Evolutionary conservation across 1,140 invertebrate genomes (phyloP).

Genomic region (Proctacanthus coquilletti): DNA sequence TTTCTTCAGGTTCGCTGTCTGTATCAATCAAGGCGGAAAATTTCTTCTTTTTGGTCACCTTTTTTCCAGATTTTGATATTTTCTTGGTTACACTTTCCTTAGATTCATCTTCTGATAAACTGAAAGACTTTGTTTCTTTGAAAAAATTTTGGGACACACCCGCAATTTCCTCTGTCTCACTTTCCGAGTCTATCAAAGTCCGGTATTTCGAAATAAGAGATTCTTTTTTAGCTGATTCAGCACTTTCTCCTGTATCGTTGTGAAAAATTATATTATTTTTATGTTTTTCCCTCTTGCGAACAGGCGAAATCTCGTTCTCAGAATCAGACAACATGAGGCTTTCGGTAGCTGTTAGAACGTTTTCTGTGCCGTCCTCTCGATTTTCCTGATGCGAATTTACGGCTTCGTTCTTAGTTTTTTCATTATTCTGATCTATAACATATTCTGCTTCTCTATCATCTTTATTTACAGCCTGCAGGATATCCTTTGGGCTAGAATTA

Average conservation of each 20-base stretch:
- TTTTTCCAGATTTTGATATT: neutral
- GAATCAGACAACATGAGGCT: conserved; percentile 22
- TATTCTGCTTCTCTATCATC: too few species aligned
- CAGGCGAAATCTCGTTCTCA: conserved; percentile 11
- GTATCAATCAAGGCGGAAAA: conserved; percentile 11
- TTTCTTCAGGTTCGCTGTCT: conserved; percentile 10
- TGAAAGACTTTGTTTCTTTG: too few species aligned
- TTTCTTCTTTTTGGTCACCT: conserved; percentile 9
- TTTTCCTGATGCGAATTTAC: too few species aligned
- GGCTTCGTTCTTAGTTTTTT: too few species aligned
- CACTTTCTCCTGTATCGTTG: conserved; percentile 5
- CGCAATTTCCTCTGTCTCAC: conserved; percentile 6
- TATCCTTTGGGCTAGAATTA: too few species aligned
- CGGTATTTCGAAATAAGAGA: too few species aligned
- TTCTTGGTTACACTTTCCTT: neutral
- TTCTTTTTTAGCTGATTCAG: too few species aligned
- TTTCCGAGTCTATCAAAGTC: too few species aligned
- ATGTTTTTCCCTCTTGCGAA: conserved; percentile 6
- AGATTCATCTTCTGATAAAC: neutral
- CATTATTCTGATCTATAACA: too few species aligned
- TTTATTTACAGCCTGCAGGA: too few species aligned
- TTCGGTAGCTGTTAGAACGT: conserved; percentile 19
- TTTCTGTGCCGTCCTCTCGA: too few species aligned
- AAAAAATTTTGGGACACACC: too few species aligned
- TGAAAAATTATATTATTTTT: neutral